These are phyloP conservation scores for Mastomys coucha DNA, from an alignment of 2,113 vertebrate species.

Conservation along the genomic window DNA sequence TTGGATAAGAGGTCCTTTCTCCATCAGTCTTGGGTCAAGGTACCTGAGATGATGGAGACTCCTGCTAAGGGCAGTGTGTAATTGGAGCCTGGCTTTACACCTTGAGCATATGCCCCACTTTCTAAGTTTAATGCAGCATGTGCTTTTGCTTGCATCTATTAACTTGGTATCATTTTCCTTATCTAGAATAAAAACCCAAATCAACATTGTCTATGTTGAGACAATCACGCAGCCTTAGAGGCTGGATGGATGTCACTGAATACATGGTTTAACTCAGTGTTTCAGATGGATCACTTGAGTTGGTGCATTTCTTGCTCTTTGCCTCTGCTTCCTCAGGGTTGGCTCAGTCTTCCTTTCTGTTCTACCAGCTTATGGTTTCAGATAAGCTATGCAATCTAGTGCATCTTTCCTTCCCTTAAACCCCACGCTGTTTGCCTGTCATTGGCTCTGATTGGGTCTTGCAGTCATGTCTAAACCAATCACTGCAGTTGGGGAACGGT, in stretches of 20 bases:
- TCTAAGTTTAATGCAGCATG: neutral
- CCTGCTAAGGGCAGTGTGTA: neutral
- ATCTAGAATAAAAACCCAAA: neutral
- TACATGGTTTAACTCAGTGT: neutral
- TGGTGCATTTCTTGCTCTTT: neutral
- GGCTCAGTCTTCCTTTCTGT: neutral
- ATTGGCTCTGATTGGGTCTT: neutral
- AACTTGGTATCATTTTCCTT: neutral
- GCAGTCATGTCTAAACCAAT: neutral
- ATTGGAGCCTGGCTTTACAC: neutral
- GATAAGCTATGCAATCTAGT: neutral
- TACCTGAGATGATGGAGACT: neutral
- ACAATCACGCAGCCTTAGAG: neutral
- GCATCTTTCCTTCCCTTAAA: neutral
- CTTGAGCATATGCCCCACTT: neutral
- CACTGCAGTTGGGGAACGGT: neutral
- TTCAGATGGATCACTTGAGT: neutral
- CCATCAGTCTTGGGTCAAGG: neutral
- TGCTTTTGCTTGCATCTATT: neutral
- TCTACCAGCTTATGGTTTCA: neutral
- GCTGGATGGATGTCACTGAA: neutral
- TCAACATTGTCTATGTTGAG: neutral
- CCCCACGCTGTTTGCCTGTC: neutral
- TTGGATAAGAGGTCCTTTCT: neutral
- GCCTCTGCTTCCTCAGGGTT: neutral